A percentile compares a stretch with the other conserved stretches of the same genome.
These are phyloP conservation scores for Thermophis baileyi DNA, from an alignment of 2,113 vertebrate genomes.

Conservation along the genomic window DNA sequence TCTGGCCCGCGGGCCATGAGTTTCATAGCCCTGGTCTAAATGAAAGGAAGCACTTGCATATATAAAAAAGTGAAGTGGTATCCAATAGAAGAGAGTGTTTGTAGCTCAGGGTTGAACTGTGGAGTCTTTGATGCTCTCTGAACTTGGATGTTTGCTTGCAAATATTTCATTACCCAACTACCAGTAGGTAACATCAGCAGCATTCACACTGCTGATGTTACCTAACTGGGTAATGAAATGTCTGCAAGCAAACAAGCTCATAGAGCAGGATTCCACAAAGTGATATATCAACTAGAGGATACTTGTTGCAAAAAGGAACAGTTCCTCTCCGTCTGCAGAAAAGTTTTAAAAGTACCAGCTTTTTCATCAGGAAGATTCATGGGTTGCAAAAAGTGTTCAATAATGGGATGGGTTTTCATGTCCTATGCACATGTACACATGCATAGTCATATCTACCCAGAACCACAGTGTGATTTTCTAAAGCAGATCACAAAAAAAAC, in stretches of 20 bases:
- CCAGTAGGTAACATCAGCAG: not conserved
- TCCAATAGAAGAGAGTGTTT: not conserved
- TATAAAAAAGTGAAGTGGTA: not conserved
- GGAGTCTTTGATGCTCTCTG: not conserved
- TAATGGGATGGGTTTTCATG: not conserved
- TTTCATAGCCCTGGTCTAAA: not conserved
- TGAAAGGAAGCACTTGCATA: not conserved
- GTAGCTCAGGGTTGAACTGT: not conserved
- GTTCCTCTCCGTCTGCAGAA: not conserved
- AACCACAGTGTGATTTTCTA: not conserved
- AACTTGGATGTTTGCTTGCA: not conserved
- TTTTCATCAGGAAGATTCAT: not conserved
- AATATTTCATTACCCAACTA: not conserved
- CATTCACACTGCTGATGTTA: not conserved
- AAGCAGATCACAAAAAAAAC: not conserved
- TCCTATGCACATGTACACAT: not conserved
- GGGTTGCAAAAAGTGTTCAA: not conserved
- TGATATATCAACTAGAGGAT: not conserved
- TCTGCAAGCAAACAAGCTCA: not conserved
- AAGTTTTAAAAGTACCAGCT: not conserved
- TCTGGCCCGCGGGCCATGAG: no score
- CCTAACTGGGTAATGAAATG: not conserved
- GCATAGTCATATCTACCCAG: not conserved
- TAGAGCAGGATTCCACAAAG: not conserved
- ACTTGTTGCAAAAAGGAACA: not conserved